Evolutionary conservation across 2,888 invertebrate genomes (phyloP).

Genomic region (Pristionchus maxplancki): DNA sequence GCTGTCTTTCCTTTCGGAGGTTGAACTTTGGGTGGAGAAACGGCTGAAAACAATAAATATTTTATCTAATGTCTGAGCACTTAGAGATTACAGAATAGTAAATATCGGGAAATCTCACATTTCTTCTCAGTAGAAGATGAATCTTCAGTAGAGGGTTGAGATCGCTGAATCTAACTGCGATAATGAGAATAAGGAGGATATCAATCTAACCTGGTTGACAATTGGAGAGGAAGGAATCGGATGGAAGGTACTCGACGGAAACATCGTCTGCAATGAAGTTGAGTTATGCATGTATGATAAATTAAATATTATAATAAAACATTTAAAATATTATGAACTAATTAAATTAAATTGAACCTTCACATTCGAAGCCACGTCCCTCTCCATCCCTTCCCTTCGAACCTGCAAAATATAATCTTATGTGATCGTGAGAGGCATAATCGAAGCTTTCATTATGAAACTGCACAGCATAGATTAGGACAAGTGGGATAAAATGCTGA

Average conservation of each 20-base stretch:
- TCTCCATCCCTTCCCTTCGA: background rate
- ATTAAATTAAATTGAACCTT: background rate
- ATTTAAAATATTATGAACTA: background rate
- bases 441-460: too few relatives aligned
- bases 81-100: too few relatives aligned
- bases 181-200: background rate
- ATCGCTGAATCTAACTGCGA: background rate
- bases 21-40: background rate
- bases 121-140: background rate
- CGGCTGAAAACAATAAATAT: background rate
- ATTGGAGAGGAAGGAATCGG: background rate
- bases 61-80: too few relatives aligned
- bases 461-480: too few relatives aligned
- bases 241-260: background rate
- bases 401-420: background rate
- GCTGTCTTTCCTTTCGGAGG: background rate
- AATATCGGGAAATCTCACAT: background rate
- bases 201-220: background rate
- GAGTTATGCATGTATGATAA: background rate
- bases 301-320: background rate
- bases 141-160: background rate
- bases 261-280: background rate
- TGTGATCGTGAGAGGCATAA: too few relatives aligned
- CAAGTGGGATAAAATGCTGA: too few relatives aligned
- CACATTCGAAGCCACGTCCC: background rate